A percentile compares a stretch with the other conserved stretches of the same genome.
These are phyloP conservation scores for Megalurothrips usitatus DNA, from an alignment of 2,888 invertebrate species.

Conservation along the genomic window DNA sequence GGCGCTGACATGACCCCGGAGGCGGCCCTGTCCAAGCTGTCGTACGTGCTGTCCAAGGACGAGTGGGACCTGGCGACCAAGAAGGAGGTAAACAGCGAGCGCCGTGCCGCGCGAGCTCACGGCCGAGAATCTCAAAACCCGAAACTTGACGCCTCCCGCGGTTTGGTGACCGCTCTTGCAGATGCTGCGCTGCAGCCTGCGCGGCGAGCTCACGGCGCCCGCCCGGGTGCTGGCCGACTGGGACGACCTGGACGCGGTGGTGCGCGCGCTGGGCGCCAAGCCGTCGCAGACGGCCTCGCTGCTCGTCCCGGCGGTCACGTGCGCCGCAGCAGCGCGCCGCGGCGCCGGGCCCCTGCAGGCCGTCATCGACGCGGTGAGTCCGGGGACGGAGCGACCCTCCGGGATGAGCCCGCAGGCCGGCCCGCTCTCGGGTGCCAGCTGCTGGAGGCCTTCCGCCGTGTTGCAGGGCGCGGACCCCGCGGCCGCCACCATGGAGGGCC, in stretches of 20 bases:
- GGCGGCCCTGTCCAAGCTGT: slow-evolving; percentile 85
- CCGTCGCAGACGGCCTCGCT: slow-evolving; percentile 54
- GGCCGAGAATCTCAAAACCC: too few species aligned
- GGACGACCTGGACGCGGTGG: slow-evolving; percentile 55
- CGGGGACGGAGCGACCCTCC: neutral
- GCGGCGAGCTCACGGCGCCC: slow-evolving; percentile 70
- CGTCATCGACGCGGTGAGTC: neutral
- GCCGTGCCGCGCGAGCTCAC: too few species aligned
- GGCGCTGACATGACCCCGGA: slow-evolving; percentile 91
- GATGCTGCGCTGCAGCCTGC: slow-evolving; percentile 72
- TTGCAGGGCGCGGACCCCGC: slow-evolving; percentile 68
- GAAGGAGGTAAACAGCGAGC: slow-evolving; percentile 52
- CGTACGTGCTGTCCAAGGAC: slow-evolving; percentile 79
- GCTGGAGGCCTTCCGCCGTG: too few species aligned
- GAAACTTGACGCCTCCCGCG: neutral
- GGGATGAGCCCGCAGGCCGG: too few species aligned
- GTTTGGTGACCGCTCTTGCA: slow-evolving; percentile 44
- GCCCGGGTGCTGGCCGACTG: slow-evolving; percentile 48
- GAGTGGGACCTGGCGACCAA: slow-evolving; percentile 62
- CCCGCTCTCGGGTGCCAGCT: too few species aligned
- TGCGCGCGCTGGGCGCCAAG: slow-evolving; percentile 54
- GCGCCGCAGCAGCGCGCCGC: slow-evolving; percentile 56
- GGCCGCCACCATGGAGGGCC: slow-evolving; percentile 65
- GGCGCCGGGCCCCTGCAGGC: slow-evolving; percentile 52
- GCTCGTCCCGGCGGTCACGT: slow-evolving; percentile 65